Evolutionary conservation across 2,797 vertebrate genomes (phyloP).

Genomic region (Hemibagrus guttatus): DNA sequence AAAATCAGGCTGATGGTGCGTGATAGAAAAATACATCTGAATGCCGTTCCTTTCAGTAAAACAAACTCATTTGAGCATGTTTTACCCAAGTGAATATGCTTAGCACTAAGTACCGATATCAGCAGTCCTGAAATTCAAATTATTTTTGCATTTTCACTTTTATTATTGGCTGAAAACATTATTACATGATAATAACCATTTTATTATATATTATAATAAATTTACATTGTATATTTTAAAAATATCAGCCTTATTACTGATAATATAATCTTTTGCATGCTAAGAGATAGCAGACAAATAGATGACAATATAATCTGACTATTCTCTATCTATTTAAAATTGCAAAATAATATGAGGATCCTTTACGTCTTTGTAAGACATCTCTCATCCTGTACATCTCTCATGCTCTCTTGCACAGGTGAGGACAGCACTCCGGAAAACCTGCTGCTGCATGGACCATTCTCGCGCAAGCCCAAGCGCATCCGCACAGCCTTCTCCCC

Average conservation of each 20-base stretch:
- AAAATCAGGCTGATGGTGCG: conserved; percentile 57
- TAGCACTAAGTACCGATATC: conserved; percentile 30
- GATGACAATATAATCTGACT: background rate
- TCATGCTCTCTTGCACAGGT: conserved; percentile 51
- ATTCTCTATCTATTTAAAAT: too few relatives aligned
- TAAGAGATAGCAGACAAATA: background rate
- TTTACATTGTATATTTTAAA: background rate
- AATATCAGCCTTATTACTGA: background rate
- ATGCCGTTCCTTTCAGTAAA: conserved; percentile 35
- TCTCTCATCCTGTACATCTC: background rate
- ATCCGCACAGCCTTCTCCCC: conserved; percentile 65
- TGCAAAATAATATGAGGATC: background rate
- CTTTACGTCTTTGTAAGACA: background rate
- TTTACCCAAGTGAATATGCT: conserved; percentile 31
- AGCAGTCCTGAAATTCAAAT: conserved; percentile 26
- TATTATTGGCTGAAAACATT: conserved; percentile 7
- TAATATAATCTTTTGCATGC: background rate
- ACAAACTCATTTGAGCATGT: background rate
- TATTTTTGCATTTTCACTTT: conserved; percentile 2
- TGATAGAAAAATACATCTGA: conserved; percentile 33
- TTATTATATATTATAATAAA: conserved; percentile 7
- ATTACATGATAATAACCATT: conserved; percentile 9
- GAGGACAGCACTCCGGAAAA: conserved; percentile 67
- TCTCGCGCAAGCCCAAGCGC: conserved; percentile 65
- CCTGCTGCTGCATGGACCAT: conserved; percentile 62